A percentile compares a stretch with the other conserved stretches of the same genome.
Conservation (phyloP, 2,113 vertebrate genomes). For the Sylvilagus bachmani region DNA sequence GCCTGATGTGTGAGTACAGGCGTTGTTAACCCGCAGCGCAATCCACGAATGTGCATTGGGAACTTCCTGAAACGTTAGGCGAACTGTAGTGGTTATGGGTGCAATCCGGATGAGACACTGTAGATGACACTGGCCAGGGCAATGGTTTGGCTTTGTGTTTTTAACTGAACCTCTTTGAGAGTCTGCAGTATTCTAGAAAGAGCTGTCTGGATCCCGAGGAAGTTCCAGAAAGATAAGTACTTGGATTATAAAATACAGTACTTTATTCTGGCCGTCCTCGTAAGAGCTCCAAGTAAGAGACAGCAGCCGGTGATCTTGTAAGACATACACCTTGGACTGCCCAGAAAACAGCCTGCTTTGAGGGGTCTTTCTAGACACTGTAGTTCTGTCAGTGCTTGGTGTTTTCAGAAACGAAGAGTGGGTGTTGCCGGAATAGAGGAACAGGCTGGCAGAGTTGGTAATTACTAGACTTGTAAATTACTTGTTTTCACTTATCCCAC, state of each 20-base stretch:
- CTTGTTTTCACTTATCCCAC: neutral
- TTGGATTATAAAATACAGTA: slow-evolving; percentile 27
- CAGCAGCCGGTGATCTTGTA: neutral
- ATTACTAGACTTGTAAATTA: neutral
- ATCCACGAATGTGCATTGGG: neutral
- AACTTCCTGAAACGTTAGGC: neutral
- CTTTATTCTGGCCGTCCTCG: neutral
- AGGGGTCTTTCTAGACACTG: neutral
- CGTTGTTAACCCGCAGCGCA: neutral
- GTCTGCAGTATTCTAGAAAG: slow-evolving; percentile 18
- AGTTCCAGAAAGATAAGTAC: neutral
- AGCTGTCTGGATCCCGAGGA: neutral
- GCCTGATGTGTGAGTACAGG: neutral
- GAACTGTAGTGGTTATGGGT: neutral
- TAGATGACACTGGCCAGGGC: neutral
- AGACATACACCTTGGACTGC: neutral
- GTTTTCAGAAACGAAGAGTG: neutral
- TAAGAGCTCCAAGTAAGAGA: neutral
- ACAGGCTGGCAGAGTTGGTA: neutral
- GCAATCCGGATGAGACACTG: neutral
- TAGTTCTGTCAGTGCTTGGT: neutral
- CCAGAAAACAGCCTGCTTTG: neutral
- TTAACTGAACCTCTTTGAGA: neutral
- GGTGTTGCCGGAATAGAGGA: neutral
- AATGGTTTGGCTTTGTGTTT: neutral